These are phyloP conservation scores for Carterocephalus palaemon DNA, from an alignment of 2,888 invertebrate species.

Conservation along the genomic window DNA sequence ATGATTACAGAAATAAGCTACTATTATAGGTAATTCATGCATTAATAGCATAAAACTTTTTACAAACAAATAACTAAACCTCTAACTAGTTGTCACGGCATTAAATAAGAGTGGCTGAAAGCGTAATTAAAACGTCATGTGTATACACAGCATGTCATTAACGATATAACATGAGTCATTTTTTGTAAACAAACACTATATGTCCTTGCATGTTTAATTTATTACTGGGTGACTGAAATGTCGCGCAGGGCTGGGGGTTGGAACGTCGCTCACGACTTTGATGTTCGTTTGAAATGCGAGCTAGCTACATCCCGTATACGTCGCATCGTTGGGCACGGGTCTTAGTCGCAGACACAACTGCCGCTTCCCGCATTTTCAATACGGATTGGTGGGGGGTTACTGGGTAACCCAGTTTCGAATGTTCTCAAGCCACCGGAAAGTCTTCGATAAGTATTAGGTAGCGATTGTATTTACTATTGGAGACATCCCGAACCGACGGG, in stretches of 20 bases:
- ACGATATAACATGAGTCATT: slow-evolving; percentile 23
- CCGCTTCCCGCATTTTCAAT: no score
- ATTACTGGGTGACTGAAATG: slow-evolving; percentile 6
- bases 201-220: slow-evolving; percentile 19
- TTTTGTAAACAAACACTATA: slow-evolving; percentile 30
- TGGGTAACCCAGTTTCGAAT: no score
- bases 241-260: slow-evolving; percentile 1
- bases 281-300: no score
- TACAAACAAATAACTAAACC: slow-evolving; percentile 7
- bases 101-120: slow-evolving; percentile 2
- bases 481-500: no score
- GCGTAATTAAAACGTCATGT: slow-evolving; percentile 21
- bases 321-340: no score
- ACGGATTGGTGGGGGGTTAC: no score
- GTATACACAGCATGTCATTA: slow-evolving; percentile 20
- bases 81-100: slow-evolving; percentile 16
- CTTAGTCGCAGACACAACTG: no score
- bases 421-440: no score
- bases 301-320: no score
- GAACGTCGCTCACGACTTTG: no score
- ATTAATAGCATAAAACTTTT: slow-evolving; percentile 5
- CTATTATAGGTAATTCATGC: slow-evolving; percentile 5
- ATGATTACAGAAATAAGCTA: background rate
- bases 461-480: no score
- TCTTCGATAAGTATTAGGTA: no score